Evolutionary conservation across 2,113 vertebrate genomes (phyloP).

Genomic region (Danio rerio): GRCz12tu NC_133188.1:4950001-4950500

Average conservation of each 20-base stretch:
- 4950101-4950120: no score
- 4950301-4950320: neutral
- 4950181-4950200: neutral
- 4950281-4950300: neutral
- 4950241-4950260: neutral
- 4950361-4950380: neutral
- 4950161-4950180: neutral
- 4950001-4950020: no score
- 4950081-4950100: no score
- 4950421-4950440: fast-evolving
- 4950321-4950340: neutral
- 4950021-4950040: no score
- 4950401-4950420: neutral
- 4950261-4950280: neutral
- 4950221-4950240: fast-evolving
- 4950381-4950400: neutral
- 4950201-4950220: neutral
- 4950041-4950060: no score
- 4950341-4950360: conserved; percentile 23
- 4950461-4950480: conserved; percentile 78
- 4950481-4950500: conserved; percentile 77
- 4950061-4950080: no score
- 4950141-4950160: neutral
- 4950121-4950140: no score
- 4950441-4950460: conserved; percentile 69